A percentile compares a stretch with the other conserved stretches of the same genome.
Evolutionary conservation across 35 echinoderm and acorn worm species (phyloP).

Genomic region (Nesometra sesokonis): DNA sequence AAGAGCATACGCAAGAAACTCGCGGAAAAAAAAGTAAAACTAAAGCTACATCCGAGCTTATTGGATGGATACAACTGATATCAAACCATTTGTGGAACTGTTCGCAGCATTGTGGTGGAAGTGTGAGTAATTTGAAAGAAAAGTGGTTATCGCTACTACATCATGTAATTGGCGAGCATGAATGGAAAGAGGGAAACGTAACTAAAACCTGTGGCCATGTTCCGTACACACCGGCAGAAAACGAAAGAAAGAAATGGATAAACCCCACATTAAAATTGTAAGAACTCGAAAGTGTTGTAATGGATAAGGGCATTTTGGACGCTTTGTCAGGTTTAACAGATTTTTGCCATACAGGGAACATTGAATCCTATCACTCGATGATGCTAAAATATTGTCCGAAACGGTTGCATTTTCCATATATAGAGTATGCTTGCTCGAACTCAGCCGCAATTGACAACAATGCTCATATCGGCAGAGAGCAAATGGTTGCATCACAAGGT

Average conservation of each 20-base stretch:
- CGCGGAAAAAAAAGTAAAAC: conserved; percentile 21
- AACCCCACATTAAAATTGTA: neutral
- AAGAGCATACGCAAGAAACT: conserved; percentile 28
- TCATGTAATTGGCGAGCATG: neutral
- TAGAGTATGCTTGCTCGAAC: conserved; percentile 6
- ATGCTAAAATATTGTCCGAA: conserved; percentile 22
- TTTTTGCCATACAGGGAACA: conserved; percentile 6
- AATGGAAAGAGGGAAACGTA: neutral
- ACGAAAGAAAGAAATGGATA: neutral
- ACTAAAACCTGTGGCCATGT: neutral
- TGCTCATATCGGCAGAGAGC: neutral
- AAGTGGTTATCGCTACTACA: neutral
- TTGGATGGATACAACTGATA: conserved; percentile 15
- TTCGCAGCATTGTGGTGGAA: neutral
- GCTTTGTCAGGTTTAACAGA: neutral
- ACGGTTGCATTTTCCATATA: neutral
- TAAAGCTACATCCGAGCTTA: conserved; percentile 14
- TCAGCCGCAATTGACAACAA: conserved; percentile 2
- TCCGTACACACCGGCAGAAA: neutral
- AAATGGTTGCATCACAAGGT: neutral
- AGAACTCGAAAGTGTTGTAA: neutral
- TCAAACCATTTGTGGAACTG: conserved; percentile 39
- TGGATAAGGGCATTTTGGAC: neutral
- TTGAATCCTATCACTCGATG: neutral
- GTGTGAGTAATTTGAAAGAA: neutral